Evolutionary conservation across 2,888 invertebrate genomes (phyloP).

Genomic region (Cataglyphis cursor): DNA sequence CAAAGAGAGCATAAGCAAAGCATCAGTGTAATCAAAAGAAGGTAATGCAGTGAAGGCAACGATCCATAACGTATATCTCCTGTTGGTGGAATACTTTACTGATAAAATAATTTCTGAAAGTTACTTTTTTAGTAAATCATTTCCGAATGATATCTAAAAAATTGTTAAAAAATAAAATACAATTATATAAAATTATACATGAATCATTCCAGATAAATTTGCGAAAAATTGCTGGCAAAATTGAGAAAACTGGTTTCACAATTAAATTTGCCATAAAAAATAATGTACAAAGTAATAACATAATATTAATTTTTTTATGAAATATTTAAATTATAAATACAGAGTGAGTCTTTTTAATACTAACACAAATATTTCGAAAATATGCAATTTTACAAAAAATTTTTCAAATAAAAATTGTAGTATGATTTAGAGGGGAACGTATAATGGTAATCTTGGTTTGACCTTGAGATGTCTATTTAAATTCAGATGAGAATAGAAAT

Average conservation of each 20-base stretch:
- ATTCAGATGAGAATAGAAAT: too few species aligned
- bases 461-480: too few species aligned
- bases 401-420: too few species aligned
- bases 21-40: slow-evolving; percentile 12
- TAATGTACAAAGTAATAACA: not conserved
- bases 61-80: not conserved
- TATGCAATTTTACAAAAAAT: too few species aligned
- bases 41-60: not conserved
- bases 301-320: not conserved
- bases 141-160: not conserved
- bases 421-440: too few species aligned
- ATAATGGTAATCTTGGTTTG: too few species aligned
- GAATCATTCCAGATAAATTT: not conserved
- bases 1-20: not conserved
- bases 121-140: not conserved
- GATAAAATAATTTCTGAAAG: not conserved
- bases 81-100: not conserved
- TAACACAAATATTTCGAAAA: too few species aligned
- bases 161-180: not conserved
- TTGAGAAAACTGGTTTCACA: not conserved
- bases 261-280: not conserved
- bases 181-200: not conserved
- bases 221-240: not conserved
- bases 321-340: not conserved
- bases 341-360: too few species aligned